Base-by-base conservation (phyloP, 2,797 vertebrate species). In the Gymnopithys bicolor region DNA sequence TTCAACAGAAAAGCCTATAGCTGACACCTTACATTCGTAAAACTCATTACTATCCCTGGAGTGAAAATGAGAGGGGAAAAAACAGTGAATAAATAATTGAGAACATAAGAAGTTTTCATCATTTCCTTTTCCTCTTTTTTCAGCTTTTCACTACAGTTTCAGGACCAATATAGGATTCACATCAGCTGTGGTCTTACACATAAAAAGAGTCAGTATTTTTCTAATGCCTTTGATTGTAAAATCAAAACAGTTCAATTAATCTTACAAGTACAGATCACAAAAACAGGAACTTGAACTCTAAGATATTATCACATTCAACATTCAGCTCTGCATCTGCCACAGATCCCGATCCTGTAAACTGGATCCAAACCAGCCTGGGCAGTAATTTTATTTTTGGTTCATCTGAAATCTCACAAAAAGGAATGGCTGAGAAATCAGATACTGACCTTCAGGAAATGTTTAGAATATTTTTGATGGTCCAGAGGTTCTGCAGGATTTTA, bases 1-100 rank as follows among this genome's bases (percentile, higher is more conserved):
- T 96, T 97, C 91, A 95, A 95, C 90, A 97, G 75, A 93, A 86
- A 96, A 97, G 60, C 89, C 93, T 94, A 43, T 80, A 97, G 95
- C 94, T 97, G 96, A 97, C 96, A 97, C 96, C 90, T 96, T 97
- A 77, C 97, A 97, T 97, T 97, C 76, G 94, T 96, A 96, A 96
- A 97, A 97, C 96, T 96, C 97, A 97, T 97, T 97, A 96, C 77
- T 95, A 94, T 79, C 89, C 91, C 89, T 90, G 96, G 88, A 97
- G 96, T 94, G 93, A 94, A 97, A 96, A 94, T 60, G 80, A 39
- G 82, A 60, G 90, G 71, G 67, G 27, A 5, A 80, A 5, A 91
- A 96, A 64, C 70, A 90, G 78, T 45, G 92, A 95, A 97, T 97
- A 97, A 97, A 97, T 97, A 97, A 98, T 96, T 97, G 94, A 97